Base-by-base conservation (phyloP, 2,797 vertebrate genomes). In the Neostethus bicornis region DNA sequence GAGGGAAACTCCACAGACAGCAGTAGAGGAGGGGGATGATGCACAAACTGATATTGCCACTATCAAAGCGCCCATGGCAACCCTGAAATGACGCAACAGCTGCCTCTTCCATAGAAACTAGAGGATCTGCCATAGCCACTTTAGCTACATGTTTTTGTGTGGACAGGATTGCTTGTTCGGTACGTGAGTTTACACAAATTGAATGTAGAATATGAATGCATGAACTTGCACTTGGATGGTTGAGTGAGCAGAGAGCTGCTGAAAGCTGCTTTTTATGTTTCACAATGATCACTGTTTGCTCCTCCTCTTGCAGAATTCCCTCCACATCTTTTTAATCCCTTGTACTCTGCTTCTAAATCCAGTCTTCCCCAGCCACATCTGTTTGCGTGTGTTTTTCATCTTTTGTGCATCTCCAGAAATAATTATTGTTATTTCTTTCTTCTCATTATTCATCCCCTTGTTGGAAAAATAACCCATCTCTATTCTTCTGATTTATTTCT, bases 71-170 rank as follows among this genome's bases (percentile, higher is more conserved):
- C 72, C 82, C 77, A 80, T 84, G 61, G 79, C 70, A 87, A 82
- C 82, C 37, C 65, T 52, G 57, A 42, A 49, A 63, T 80, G 81
- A 84, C 13, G 61, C 70, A 79, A 70, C 2, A 2, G 20, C 51
- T 53, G 41, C 50, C 45, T 79, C 70, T 84, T 19, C 82, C 82
- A 81, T 85, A 85, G 85, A 82, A 83, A 89, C 85, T 20, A 28
- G 47, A 75, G 67, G 51, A 79, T 66, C 44, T 43, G 53, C 71
- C 49, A 49, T 37, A 28, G 63, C 43, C 60, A 61, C 56, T 71
- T 80, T 51, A 45, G 51, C 45, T 29, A 3, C 59, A 45, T 63
- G 51, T 53, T 47, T 61, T 51, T 59, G 70, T 3, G 67, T 78
- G 64, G 79, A 80, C 47, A 60, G 23, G 19, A 49, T 26, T 44